Base-by-base conservation (phyloP, 1,140 invertebrate genomes). In the Bombus cullumanus region DNA sequence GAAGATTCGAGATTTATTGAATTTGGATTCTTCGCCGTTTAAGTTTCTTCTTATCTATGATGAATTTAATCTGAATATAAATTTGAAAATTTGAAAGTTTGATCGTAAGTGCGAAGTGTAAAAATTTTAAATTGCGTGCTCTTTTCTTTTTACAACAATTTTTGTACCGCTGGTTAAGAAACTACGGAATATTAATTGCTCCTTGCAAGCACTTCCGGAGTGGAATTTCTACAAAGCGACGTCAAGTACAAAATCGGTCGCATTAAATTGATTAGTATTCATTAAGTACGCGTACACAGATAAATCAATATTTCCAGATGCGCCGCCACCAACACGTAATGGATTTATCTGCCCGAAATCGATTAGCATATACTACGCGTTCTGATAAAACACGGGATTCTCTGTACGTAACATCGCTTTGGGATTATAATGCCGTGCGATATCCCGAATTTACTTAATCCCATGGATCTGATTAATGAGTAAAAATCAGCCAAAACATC, bases 251-350 rank as follows among this genome's bases (percentile, higher is more conserved):
- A 79, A 71, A 83, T 77, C 62, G 73, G 34, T 31, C 34, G 81
- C 34, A 12, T 78, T 83, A 83, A 83, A 74, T 43, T 66, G 69
- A 81, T 85, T 66, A 57, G 69, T 25, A 43, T 81, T 85, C 77
- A 73, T 85, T 85, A 85, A 73, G 68, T 37, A 5, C 25, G 28
- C 18, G 57, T 25, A 43, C 28, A 34, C 59, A 59, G 34, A 72
- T 81, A 73, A 81, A 85, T 80, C 78, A 85, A 81, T 81, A 66
- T 81, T 85, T 85, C 72, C 41, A 64, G 74, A 47, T 53, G 18
- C 68, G 43, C 18, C 6, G 12, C 22, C 28, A 13, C 39, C 34
- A 53, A 25, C 62, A 25, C 34, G 28, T 73, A 85, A 85, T 73
- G 34, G 69, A 85, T 85, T 85, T 81, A 73, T 73, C 57, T 66